Evolutionary conservation across 2,888 invertebrate genomes (phyloP), one percentile per base, ranked within the genome.

Genomic region (Gymnosoma rotundatum): DNA sequence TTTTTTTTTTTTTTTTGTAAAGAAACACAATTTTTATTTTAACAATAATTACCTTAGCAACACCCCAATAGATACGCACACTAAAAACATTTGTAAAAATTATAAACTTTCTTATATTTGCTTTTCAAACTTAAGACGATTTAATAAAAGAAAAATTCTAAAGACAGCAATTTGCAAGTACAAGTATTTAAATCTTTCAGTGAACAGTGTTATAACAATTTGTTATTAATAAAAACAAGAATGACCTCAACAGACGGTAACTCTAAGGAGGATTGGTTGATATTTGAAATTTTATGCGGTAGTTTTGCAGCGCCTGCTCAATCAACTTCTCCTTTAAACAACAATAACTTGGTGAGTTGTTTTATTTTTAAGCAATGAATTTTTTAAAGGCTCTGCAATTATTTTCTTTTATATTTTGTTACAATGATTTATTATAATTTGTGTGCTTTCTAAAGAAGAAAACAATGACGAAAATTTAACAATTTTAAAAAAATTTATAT

Each of bases 251-350:
- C 21, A 21, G 87, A 86, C 81, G 92, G 92, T 61, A 94, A 94
- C 89, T 93, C 93, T 38, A 93, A 94, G 86, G 95, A 96, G 89
- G 96, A 96, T 91, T 96, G 96, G 95, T 94, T 94, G 89, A 94
- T 96, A 86, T 96, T 95, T 90, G 95, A 96, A 92, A 93, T 94
- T 7, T 92, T 96, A 83, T 94, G 95, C 87, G 89, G 87, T 63
- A 36, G 9, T 21, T 45, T 42, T 14, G 20, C 52, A 16, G 14
- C 36, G 5, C 10, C 75, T 6, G 16, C 52, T 36, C 50, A 61
- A 58, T 3, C 54, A 10, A 21, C 12, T 58, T 18, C n/a, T 9
- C 10, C 21, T 20, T 1, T 9, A 12, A 36, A 5, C 7, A 66
- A 9, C 7, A 66, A 5, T 7, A 61, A 48, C 38, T 56, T 69